phyloP scores from a whole-genome alignment of 1,140 invertebrate species.

The Rhyzopertha dominica region DNA sequence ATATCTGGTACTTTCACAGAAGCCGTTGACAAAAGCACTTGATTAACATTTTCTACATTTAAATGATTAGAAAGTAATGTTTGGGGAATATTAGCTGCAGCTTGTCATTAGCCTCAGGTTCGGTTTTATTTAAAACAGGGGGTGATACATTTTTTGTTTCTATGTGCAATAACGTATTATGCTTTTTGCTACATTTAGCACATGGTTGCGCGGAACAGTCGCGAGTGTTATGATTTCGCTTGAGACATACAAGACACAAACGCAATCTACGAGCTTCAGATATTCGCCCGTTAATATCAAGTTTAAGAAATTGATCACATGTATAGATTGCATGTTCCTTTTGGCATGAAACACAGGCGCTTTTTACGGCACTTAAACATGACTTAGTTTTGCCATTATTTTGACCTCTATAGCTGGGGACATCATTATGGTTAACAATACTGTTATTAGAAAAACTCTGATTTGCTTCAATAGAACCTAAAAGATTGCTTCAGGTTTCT shows the following conservation, averaged over 20 bases:
- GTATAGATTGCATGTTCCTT: slow-evolving; percentile 13
- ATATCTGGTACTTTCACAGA: slow-evolving; percentile 5
- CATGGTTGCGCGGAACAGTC: slow-evolving; percentile 6
- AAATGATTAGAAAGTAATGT: too few species aligned
- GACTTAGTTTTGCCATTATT: too few species aligned
- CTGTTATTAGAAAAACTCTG: too few species aligned
- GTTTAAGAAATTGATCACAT: slow-evolving; percentile 9
- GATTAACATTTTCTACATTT: neutral
- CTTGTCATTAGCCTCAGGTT: too few species aligned
- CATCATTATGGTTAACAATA: too few species aligned
- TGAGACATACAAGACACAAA: slow-evolving; percentile 16
- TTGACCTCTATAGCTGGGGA: too few species aligned
- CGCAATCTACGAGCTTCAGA: slow-evolving; percentile 7
- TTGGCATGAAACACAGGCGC: too few species aligned
- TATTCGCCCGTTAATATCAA: slow-evolving; percentile 1
- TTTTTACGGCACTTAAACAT: too few species aligned
- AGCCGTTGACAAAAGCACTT: slow-evolving; percentile 3
- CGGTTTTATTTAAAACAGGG: too few species aligned
- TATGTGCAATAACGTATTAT: slow-evolving; percentile 16
- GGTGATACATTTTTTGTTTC: slow-evolving; percentile 1
- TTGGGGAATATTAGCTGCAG: too few species aligned
- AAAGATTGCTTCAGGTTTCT: too few species aligned
- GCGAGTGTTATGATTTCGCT: slow-evolving; percentile 2
- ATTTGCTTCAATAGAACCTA: too few species aligned
- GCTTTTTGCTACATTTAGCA: slow-evolving; percentile 11